These are phyloP conservation scores for Limnodromus scolopaceus DNA, from an alignment of 2,797 vertebrate species.

Conservation along the genomic window DNA sequence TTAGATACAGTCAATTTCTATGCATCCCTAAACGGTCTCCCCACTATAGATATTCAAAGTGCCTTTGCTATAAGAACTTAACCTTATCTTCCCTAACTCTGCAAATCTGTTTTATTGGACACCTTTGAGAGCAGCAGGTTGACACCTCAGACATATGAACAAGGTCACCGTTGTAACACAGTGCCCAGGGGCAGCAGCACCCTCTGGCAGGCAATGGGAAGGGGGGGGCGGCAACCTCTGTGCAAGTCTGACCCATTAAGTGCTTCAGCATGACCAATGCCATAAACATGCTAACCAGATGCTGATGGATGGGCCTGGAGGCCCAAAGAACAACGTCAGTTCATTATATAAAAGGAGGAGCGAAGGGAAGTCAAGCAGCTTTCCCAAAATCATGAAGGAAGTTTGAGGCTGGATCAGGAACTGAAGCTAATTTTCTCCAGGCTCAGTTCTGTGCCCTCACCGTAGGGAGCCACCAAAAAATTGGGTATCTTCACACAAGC, in stretches of 20 bases:
- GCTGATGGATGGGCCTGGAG: conserved; percentile 57
- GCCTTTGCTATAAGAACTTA: not conserved
- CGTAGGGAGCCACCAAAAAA: conserved; percentile 28
- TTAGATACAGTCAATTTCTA: not conserved
- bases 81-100: not conserved
- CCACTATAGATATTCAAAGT: not conserved
- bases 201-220: not conserved
- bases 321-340: conserved; percentile 4
- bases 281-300: conserved; percentile 64
- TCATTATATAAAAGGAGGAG: conserved; percentile 46
- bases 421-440: conserved; percentile 61
- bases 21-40: rapidly evolving
- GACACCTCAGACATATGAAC: not conserved
- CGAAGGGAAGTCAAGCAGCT: conserved; percentile 36
- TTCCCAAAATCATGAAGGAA: conserved; percentile 57
- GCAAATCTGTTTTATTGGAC: not conserved
- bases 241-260: not conserved
- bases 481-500: conserved; percentile 23
- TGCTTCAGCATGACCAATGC: conserved; percentile 1
- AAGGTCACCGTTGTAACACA: not conserved
- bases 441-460: conserved; percentile 4
- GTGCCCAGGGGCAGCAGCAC: not conserved
- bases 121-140: not conserved
- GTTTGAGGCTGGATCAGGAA: conserved; percentile 36
- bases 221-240: not conserved